phyloP scores from a whole-genome alignment of 2,888 invertebrate genomes.

The Hofmannophila pseudospretella region DNA sequence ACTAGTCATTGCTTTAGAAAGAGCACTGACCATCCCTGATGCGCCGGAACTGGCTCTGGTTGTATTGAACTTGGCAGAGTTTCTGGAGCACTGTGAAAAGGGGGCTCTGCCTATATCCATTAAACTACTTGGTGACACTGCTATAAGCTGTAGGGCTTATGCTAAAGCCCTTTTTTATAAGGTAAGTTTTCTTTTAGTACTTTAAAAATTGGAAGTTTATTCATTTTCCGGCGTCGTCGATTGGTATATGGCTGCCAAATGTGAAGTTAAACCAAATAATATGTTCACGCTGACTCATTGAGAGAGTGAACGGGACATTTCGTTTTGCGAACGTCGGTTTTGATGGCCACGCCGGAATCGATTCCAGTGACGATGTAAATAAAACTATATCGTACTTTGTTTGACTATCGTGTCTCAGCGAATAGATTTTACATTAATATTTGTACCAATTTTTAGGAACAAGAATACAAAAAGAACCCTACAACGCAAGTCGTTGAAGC shows the following conservation, averaged over 20 bases:
- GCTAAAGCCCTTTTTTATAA: conserved; percentile 82
- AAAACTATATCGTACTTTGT: too few relatives aligned
- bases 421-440: too few relatives aligned
- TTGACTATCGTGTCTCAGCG: too few relatives aligned
- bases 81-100: conserved; percentile 99
- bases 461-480: conserved; percentile 86
- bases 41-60: conserved; percentile 96
- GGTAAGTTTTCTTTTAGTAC: conserved; percentile 44
- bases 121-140: conserved; percentile 91
- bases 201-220: too few relatives aligned
- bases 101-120: conserved; percentile 94
- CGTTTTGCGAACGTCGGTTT: too few relatives aligned
- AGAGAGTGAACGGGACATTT: too few relatives aligned
- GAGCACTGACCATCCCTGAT: conserved; percentile 93
- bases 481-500: conserved; percentile 92
- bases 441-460: conserved; percentile 78
- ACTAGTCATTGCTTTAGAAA: conserved; percentile 89
- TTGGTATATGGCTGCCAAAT: too few relatives aligned
- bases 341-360: too few relatives aligned
- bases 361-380: too few relatives aligned
- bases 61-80: conserved; percentile 97
- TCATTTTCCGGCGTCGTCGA: too few relatives aligned
- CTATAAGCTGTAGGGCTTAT: conserved; percentile 92
- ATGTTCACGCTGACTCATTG: too few relatives aligned
- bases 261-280: too few relatives aligned